A percentile compares a stretch with the other conserved stretches of the same genome.
phyloP scores from a whole-genome alignment of 2,113 vertebrate species.

The Hassar affinis region DNA sequence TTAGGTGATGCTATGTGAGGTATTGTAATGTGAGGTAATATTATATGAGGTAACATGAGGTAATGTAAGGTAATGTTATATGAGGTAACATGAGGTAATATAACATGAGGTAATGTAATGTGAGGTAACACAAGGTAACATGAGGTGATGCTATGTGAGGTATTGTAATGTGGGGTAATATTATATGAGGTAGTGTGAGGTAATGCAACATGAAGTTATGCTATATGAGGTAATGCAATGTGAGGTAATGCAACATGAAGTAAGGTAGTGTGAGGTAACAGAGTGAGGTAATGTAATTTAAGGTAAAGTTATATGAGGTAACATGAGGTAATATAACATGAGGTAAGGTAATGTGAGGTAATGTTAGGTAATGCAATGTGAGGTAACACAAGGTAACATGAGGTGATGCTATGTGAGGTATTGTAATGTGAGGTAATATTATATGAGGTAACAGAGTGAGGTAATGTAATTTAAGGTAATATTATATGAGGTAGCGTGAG shows the following conservation, averaged over 20 bases:
- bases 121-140: background rate
- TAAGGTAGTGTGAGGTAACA: background rate
- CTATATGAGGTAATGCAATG: background rate
- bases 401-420: background rate
- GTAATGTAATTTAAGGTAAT: background rate
- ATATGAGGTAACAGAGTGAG: background rate
- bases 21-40: background rate
- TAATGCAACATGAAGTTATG: background rate
- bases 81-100: background rate
- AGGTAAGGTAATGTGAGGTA: background rate
- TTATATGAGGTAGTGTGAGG: background rate
- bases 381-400: background rate
- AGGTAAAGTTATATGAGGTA: background rate
- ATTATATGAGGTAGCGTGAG: background rate
- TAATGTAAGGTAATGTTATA: too few relatives aligned
- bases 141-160: background rate
- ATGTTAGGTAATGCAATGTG: background rate
- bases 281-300: background rate
- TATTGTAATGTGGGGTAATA: background rate
- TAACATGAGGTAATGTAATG: background rate
- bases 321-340: background rate
- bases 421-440: too few relatives aligned
- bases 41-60: too few relatives aligned
- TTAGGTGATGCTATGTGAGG: background rate
- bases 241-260: background rate